Percentiles rank a stretch among this genome's conserved stretches.
phyloP scores from a whole-genome alignment of 2,888 invertebrate genomes.

The Drosophila emarginata region DNA sequence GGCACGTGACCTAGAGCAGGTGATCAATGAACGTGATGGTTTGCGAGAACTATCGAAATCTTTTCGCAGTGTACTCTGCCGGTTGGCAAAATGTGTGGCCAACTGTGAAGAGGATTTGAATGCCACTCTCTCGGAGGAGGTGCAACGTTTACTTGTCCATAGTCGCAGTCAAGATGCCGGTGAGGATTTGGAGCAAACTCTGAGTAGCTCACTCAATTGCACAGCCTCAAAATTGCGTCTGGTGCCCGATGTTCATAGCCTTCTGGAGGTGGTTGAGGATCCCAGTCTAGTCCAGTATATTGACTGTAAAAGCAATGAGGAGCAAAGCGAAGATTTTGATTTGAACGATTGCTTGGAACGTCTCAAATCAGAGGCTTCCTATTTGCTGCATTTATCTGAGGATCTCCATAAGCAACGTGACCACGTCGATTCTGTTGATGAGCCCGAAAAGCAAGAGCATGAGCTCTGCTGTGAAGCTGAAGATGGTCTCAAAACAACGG shows the following conservation, averaged over 20 bases:
- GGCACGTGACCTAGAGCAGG: constrained; percentile 79
- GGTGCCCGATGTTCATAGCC: constrained; percentile 87
- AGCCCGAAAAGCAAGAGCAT: constrained; percentile 68
- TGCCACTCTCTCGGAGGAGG: constrained; percentile 87
- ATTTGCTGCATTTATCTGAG: constrained; percentile 86
- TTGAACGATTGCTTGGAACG: constrained; percentile 87
- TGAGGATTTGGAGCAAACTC: constrained; percentile 64
- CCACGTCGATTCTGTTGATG: constrained; percentile 63
- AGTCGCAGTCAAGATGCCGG: constrained; percentile 72
- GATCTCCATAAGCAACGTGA: constrained; percentile 66
- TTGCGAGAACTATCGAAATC: constrained; percentile 86
- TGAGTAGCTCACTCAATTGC: constrained; percentile 63
- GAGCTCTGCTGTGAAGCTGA: constrained; percentile 70
- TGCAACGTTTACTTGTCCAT: constrained; percentile 66
- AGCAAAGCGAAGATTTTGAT: constrained; percentile 83
- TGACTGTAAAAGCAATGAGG: constrained; percentile 84
- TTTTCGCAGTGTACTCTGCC: constrained; percentile 86
- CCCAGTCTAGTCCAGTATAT: constrained; percentile 85
- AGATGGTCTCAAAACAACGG: constrained; percentile 66
- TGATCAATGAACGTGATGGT: constrained; percentile 84
- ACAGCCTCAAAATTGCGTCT: constrained; percentile 85
- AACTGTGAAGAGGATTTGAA: constrained; percentile 91
- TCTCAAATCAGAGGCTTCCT: constrained; percentile 87
- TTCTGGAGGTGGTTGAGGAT: constrained; percentile 86
- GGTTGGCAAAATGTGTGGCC: constrained; percentile 89